Conservation (phyloP, 2,888 invertebrate genomes). For the Drosophila ustulata region DNA sequence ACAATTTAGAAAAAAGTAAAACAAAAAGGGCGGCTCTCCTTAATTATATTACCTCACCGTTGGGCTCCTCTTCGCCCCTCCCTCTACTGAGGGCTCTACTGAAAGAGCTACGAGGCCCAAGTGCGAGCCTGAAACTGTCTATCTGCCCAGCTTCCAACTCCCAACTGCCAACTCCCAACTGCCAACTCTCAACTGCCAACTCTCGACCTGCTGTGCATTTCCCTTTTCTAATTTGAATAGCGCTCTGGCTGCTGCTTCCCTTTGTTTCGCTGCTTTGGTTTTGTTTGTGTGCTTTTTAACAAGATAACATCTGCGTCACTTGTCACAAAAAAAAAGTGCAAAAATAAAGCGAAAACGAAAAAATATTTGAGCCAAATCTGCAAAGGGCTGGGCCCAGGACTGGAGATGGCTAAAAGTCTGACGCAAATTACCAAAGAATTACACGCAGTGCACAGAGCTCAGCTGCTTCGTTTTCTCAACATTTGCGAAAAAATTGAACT, state of each 20-base stretch:
- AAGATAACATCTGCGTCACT: slow-evolving; percentile 75
- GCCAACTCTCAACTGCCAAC: slow-evolving; percentile 35
- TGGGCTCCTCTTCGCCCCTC: slow-evolving; percentile 2
- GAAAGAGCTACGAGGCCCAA: slow-evolving; percentile 44
- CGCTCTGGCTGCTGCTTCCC: slow-evolving; percentile 22
- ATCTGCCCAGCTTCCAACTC: not conserved
- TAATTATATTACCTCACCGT: slow-evolving; percentile 66
- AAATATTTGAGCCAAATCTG: slow-evolving; percentile 38
- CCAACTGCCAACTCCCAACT: not conserved
- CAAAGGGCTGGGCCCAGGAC: slow-evolving; percentile 24
- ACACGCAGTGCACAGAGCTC: slow-evolving; percentile 52
- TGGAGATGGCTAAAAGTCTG: slow-evolving; percentile 49
- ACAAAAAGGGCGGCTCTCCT: slow-evolving; percentile 46
- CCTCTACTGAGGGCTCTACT: not conserved
- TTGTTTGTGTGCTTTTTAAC: slow-evolving; percentile 70
- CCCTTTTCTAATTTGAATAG: slow-evolving; percentile 68
- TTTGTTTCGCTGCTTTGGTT: slow-evolving; percentile 56
- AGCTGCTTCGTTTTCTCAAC: slow-evolving; percentile 2
- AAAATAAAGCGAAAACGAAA: slow-evolving; percentile 22
- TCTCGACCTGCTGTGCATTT: slow-evolving; percentile 63
- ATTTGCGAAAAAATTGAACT: slow-evolving; percentile 42
- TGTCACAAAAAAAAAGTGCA: slow-evolving; percentile 54
- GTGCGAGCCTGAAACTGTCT: slow-evolving; percentile 28
- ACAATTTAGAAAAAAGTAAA: slow-evolving; percentile 60
- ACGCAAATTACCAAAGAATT: slow-evolving; percentile 69